These are phyloP conservation scores for Heteropelma amictum DNA, from an alignment of 2,888 invertebrate species.

Conservation along the genomic window DNA sequence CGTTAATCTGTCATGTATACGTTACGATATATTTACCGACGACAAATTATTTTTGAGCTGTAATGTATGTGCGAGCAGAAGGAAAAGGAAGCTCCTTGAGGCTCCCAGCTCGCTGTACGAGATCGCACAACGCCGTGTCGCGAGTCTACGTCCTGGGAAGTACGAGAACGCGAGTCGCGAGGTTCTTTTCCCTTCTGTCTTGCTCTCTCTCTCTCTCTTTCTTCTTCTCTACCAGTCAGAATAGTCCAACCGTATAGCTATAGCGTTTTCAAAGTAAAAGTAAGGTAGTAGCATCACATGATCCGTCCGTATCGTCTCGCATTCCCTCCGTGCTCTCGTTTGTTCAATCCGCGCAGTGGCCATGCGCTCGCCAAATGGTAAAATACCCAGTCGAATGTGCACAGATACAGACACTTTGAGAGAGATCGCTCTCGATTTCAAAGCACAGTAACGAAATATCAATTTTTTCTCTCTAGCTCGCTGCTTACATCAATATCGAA, in stretches of 20 bases:
- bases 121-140: constrained; percentile 4
- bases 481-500: background rate
- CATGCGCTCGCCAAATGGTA: background rate
- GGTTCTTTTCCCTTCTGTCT: constrained; percentile 16
- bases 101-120: background rate
- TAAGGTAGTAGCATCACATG: constrained; percentile 60
- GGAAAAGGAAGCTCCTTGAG: constrained; percentile 42
- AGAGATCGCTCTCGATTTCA: constrained; percentile 46
- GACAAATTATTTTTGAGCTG: background rate
- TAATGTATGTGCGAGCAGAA: background rate
- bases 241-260: constrained; percentile 3
- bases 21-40: too few species aligned
- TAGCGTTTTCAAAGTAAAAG: constrained; percentile 60
- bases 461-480: background rate
- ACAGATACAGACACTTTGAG: background rate
- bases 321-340: constrained; percentile 27
- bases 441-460: constrained; percentile 17
- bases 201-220: background rate
- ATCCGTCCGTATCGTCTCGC: constrained; percentile 50
- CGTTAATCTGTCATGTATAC: background rate
- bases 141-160: constrained; percentile 46
- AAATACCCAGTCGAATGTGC: background rate
- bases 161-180: constrained; percentile 49
- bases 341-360: constrained; percentile 22
- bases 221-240: background rate